Base-by-base conservation (phyloP, 2,113 vertebrate genomes). In the Alaudala cheleensis region DNA sequence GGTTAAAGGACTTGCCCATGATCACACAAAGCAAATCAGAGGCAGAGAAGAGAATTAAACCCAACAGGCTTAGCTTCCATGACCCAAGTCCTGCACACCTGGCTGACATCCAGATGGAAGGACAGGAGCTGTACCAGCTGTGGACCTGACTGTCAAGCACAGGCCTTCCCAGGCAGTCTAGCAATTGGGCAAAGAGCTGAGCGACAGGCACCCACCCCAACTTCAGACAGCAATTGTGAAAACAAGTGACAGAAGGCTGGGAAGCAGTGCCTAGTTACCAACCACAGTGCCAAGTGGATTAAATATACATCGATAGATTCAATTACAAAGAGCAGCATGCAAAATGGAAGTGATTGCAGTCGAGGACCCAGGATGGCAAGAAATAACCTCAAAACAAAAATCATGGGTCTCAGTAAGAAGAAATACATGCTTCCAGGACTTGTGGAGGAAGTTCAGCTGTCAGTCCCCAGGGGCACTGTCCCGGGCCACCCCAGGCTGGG, bases 271-370 rank as follows among this genome's bases (percentile, higher is more conserved):
- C 96, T 97, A 85, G 93, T 81, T 96, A 96, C 94, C 2, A 92
- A 69, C 89, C 5, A 6, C 7, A 10, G 94, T 96, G 91, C 95
- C 95, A 95, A 96, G 69, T 56, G 76, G 91, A 96, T 95, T 97
- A 96, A 97, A 95, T 95, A 94, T 95, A 97, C 92, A 95, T 94
- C 3, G 87, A 92, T 88, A 81, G 91, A 95, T 96, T 96, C 77
- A 65, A 88, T 95, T 96, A 96, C 95, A 96, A 95, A 82, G 90
- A 95, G 64, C 42, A 57, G 83, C 88, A 87, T 29, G 49, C 91
- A 85, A 92, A 95, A 95, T 88, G 92, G 64, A 93, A 97, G 33
- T 33, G 92, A 83, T 72, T 71, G 80, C 88, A 93, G 80, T 74
- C 80, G 57, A 93, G 72, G 87, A 94, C 74, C 93, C 62, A 31